Evolutionary conservation across 1,140 invertebrate genomes (phyloP).

Genomic region (Lepidurus apus): DNA sequence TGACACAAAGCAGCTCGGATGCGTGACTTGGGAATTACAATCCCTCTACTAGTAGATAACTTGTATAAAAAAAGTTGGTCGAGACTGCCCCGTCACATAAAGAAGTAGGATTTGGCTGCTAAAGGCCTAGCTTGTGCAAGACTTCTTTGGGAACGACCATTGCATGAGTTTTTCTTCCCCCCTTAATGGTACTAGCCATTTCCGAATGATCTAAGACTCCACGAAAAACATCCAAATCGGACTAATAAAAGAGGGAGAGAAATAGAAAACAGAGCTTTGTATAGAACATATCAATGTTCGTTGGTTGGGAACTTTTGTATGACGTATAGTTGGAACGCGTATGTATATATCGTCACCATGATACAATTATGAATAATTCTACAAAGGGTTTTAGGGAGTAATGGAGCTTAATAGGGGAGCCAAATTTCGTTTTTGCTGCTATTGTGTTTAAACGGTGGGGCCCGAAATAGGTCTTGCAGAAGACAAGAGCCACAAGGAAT

Average conservation of each 20-base stretch:
- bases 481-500: background rate
- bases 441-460: background rate
- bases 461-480: background rate
- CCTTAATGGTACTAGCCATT: background rate
- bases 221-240: too few relatives aligned
- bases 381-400: too few relatives aligned
- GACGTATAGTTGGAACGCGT: too few relatives aligned
- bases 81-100: background rate
- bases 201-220: background rate
- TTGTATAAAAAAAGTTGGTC: background rate
- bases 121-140: constrained; percentile 16
- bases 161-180: background rate
- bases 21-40: constrained; percentile 2
- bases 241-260: too few relatives aligned
- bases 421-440: too few relatives aligned
- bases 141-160: background rate
- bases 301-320: too few relatives aligned
- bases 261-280: too few relatives aligned
- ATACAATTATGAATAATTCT: too few relatives aligned
- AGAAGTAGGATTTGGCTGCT: background rate
- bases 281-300: too few relatives aligned
- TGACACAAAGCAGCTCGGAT: constrained; percentile 3
- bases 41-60: background rate
- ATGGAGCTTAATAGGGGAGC: too few relatives aligned
- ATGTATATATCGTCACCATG: too few relatives aligned